These are phyloP conservation scores for Philypnodon macrostomus DNA, from an alignment of 2,797 vertebrate genomes.

Conservation along the genomic window DNA sequence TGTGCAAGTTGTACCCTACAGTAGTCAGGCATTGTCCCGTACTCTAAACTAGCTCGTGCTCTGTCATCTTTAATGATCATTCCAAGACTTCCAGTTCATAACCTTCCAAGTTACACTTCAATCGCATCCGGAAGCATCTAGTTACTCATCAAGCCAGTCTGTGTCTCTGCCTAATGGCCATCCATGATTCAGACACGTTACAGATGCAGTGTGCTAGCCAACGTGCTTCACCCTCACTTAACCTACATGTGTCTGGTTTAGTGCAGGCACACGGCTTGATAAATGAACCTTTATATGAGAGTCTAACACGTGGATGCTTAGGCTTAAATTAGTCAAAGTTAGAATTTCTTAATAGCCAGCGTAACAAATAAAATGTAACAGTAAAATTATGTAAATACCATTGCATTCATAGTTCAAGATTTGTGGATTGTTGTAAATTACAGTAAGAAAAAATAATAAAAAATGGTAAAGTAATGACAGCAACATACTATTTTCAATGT, in stretches of 20 bases:
- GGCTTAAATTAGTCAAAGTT: too few relatives aligned
- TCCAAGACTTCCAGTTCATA: slow-evolving; percentile 45
- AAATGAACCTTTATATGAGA: too few relatives aligned
- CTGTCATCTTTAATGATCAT: not conserved
- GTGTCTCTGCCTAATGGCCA: slow-evolving; percentile 5
- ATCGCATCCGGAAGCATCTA: slow-evolving; percentile 42
- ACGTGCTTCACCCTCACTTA: slow-evolving; percentile 44
- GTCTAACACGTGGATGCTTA: too few relatives aligned
- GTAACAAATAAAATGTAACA: too few relatives aligned
- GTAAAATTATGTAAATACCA: too few relatives aligned
- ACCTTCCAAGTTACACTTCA: slow-evolving; percentile 39
- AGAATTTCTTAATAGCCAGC: too few relatives aligned
- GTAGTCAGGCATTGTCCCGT: slow-evolving; percentile 4
- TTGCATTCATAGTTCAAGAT: too few relatives aligned
- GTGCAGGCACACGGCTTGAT: not conserved
- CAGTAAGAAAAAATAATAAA: too few relatives aligned
- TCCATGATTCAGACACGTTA: slow-evolving; percentile 34
- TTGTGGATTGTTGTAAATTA: too few relatives aligned
- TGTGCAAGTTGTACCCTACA: not conserved
- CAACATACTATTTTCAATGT: too few relatives aligned
- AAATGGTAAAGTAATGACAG: too few relatives aligned
- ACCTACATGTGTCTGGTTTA: slow-evolving; percentile 17
- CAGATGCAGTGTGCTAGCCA: slow-evolving; percentile 25
- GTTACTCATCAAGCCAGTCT: slow-evolving; percentile 35
- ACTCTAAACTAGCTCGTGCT: not conserved